A percentile compares a stretch with the other conserved stretches of the same genome.
These are phyloP conservation scores for Palythoa caribaeorum DNA, from an alignment of 92 coral and sea anemone genomes.

Conservation along the genomic window DNA sequence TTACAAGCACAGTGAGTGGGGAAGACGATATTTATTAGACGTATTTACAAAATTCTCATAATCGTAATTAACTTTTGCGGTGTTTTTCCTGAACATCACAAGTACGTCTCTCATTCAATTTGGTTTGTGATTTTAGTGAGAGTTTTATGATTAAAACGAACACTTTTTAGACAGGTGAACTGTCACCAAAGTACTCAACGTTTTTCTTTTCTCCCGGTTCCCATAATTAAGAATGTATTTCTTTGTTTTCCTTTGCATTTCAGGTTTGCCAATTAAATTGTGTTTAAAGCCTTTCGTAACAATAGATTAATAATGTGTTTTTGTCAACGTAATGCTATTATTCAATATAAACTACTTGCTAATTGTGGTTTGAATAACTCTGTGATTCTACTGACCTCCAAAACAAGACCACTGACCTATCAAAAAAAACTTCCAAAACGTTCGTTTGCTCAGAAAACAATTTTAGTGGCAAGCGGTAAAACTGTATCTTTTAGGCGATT, in stretches of 20 bases:
- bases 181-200: slow-evolving; percentile 23
- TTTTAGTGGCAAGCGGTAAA: not conserved
- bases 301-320: slow-evolving; percentile 78
- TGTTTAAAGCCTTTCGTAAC: slow-evolving; percentile 80
- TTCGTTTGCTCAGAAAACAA: slow-evolving; percentile 33
- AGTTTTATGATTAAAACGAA: slow-evolving; percentile 35
- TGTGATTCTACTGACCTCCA: slow-evolving; percentile 30
- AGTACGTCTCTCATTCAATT: not conserved
- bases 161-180: slow-evolving; percentile 73
- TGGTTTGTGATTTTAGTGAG: slow-evolving; percentile 1
- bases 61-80: slow-evolving; percentile 36
- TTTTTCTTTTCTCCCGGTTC: slow-evolving; percentile 70
- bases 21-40: slow-evolving; percentile 21
- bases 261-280: slow-evolving; percentile 91
- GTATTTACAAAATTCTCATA: slow-evolving; percentile 33
- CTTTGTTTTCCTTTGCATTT: not conserved
- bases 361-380: slow-evolving; percentile 75
- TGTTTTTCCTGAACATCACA: slow-evolving; percentile 4
- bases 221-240: slow-evolving; percentile 75
- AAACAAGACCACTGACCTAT: slow-evolving; percentile 57
- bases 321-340: slow-evolving; percentile 78
- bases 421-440: slow-evolving; percentile 33
- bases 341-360: slow-evolving; percentile 65
- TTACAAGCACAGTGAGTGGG: slow-evolving; percentile 6
- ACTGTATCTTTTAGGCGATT: not conserved